Conservation (phyloP, 2,113 vertebrate genomes). For the Hemibagrus wyckioides region DNA sequence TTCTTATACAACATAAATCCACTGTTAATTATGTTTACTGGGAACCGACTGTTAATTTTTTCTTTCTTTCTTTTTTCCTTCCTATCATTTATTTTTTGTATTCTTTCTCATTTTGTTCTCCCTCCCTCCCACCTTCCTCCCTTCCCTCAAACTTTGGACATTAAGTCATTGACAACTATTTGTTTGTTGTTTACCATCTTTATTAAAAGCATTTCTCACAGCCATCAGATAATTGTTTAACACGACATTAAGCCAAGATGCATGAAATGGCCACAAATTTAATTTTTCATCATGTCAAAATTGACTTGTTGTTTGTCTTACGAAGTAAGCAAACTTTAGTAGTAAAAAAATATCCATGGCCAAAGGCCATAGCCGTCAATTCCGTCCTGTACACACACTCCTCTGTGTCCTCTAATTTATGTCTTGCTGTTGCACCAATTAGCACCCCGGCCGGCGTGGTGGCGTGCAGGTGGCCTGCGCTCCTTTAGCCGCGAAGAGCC, state of each 20-base stretch:
- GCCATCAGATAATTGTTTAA: neutral
- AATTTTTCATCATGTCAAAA: neutral
- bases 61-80: neutral
- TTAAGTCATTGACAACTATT: neutral
- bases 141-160: no score
- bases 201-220: neutral
- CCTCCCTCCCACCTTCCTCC: no score
- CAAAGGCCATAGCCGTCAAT: slow-evolving; percentile 39
- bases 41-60: neutral
- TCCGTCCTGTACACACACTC: slow-evolving; percentile 30
- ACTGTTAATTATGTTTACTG: neutral
- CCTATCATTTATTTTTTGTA: no score
- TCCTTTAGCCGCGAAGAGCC: slow-evolving; percentile 34
- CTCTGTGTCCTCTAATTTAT: slow-evolving; percentile 58
- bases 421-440: slow-evolving; percentile 60
- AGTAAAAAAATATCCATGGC: neutral
- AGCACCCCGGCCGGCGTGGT: slow-evolving; percentile 37
- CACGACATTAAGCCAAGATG: neutral
- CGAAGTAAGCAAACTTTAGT: neutral
- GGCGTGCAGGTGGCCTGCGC: slow-evolving; percentile 41
- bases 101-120: no score
- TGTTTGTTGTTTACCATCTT: neutral
- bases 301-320: neutral
- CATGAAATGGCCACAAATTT: neutral
- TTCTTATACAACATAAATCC: neutral